Evolutionary conservation across 2,797 vertebrate species (phyloP), one percentile per base, ranked within the genome.

Genomic region (Parauchenoglanis punctatus): DNA sequence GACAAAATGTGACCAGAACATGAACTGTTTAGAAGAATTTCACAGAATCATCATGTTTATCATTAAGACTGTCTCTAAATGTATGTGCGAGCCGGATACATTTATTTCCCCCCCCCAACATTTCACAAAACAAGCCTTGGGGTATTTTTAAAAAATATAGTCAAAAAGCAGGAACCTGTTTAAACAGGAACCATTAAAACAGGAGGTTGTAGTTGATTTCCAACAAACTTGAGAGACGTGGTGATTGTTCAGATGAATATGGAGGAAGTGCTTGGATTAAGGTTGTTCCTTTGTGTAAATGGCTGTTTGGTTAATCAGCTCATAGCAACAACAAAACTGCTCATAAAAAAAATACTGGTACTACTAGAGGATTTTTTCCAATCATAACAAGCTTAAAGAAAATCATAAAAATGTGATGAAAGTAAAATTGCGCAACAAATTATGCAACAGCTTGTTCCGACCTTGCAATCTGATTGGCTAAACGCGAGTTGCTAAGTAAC

Each of bases 151-250:
- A 5, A 46, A 54, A 31, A 6, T 54, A 31, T 23, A 76, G 52
- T 31, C 52, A 59, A 12, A 77, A 65, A 40, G 31, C 56, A 59
- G 56, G 56, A 25, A 28, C 61, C 25, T 82, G 81, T 82, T 65
- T 17, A 28, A 82, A 82, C 61, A 82, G 81, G 81, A 82, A 63
- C 46, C 20, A 63, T 8, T 63, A 44, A 63, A 46, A 63, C 58
- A 81, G 0, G 17, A 46, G 23, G 23, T 20, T 52, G 0, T 4
- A 49, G 81, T 67, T 67, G 49, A 82, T 44, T 82, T 82, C 80
- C 80, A 61, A 82, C 25, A 61, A 67, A 28, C 40, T n/a, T 11
- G 15, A 15, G 81, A 28, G 4, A 40, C 4, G 56, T 7, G 18
- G 15, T 5, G 20, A 59, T 59, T 25, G 77, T 81, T 61, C 35